These are phyloP conservation scores for Valencia hispanica DNA, from an alignment of 2,797 vertebrate species.

Conservation along the genomic window DNA sequence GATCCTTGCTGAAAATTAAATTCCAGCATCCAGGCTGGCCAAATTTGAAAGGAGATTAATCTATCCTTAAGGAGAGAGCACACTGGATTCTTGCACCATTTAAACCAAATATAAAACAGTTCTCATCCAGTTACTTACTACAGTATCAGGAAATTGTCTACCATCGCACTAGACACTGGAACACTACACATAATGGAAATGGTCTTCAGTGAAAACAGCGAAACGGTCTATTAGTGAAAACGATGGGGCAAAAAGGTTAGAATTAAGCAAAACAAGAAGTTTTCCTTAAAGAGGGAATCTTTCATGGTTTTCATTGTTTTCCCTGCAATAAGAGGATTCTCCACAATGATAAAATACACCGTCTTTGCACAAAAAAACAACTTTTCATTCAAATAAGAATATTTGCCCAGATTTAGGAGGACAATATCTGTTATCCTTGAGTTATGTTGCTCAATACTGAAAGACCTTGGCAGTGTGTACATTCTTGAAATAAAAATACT, in stretches of 20 bases:
- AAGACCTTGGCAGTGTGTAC: no score
- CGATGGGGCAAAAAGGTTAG: neutral
- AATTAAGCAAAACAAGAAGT: neutral
- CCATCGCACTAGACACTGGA: no score
- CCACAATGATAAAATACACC: neutral
- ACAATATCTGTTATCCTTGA: neutral
- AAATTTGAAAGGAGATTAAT: neutral
- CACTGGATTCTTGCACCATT: neutral
- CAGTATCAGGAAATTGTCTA: neutral
- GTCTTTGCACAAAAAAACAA: neutral
- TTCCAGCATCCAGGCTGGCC: neutral
- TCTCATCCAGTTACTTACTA: neutral
- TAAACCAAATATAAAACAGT: neutral
- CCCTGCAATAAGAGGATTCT: neutral
- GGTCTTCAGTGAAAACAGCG: no score
- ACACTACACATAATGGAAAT: no score
- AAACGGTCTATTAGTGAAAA: no score
- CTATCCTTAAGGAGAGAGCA: neutral
- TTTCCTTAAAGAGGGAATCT: neutral
- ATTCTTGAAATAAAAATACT: no score
- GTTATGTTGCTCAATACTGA: neutral
- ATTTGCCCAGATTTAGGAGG: neutral
- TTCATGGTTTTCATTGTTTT: neutral
- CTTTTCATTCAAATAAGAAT: neutral
- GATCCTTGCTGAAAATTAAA: neutral